phyloP scores from a whole-genome alignment of 2,113 vertebrate species.

The Bubo blakistoni region DNA sequence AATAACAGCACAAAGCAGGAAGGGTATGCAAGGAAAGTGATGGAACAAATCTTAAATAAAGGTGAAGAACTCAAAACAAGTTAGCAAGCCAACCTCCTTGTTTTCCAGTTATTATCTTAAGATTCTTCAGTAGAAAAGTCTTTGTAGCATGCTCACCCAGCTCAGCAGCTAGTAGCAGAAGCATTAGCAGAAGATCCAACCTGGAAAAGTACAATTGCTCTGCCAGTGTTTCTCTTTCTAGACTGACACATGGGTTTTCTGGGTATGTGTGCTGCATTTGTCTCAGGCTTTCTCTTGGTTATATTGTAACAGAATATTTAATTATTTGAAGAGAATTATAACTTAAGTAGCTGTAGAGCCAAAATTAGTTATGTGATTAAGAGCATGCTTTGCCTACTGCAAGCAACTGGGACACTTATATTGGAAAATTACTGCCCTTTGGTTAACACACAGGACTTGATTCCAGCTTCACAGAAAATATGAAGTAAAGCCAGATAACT shows the following conservation, averaged over 20 bases:
- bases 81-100: not conserved
- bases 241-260: not conserved
- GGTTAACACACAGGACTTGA: not conserved
- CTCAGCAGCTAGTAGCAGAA: not conserved
- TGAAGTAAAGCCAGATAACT: not conserved
- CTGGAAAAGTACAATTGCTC: rapidly evolving
- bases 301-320: not conserved
- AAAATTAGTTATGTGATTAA: not conserved
- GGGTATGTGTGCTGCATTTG: not conserved
- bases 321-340: not conserved
- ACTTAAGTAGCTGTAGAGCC: not conserved
- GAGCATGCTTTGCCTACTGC: not conserved
- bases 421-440: not conserved
- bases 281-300: not conserved
- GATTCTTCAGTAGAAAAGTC: not conserved
- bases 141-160: not conserved
- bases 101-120: not conserved
- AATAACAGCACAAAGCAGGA: constrained; percentile 61
- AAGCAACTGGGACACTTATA: not conserved
- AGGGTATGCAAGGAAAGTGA: not conserved
- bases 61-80: not conserved
- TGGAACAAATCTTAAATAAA: constrained; percentile 29
- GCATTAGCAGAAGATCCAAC: not conserved
- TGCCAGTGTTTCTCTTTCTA: not conserved
- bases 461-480: not conserved